These are phyloP conservation scores for Patiria miniata DNA, from an alignment of 35 echinoderm and acorn worm genomes.

Conservation along the genomic window DNA sequence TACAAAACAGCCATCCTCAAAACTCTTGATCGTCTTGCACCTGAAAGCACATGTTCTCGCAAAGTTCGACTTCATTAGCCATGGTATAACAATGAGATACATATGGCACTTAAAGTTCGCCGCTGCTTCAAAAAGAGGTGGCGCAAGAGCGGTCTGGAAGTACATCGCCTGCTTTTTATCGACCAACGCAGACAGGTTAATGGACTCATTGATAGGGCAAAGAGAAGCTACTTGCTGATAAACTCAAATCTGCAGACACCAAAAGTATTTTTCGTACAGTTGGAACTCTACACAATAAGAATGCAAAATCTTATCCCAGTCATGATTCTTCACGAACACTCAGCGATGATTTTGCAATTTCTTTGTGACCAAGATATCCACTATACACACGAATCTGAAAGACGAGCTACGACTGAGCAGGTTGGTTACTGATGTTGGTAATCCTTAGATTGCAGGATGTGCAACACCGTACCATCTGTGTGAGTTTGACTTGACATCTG, in stretches of 20 bases:
- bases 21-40: neutral
- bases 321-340: no score
- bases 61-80: neutral
- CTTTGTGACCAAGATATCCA: no score
- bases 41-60: neutral
- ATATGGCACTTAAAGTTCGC: neutral
- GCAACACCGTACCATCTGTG: no score
- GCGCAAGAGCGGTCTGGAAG: neutral
- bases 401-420: no score
- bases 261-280: neutral
- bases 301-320: neutral
- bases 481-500: no score
- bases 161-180: neutral
- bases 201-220: neutral
- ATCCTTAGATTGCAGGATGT: no score
- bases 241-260: neutral
- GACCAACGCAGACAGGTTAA: neutral
- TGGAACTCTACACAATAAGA: neutral
- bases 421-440: no score
- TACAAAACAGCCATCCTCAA: neutral
- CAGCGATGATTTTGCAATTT: no score
- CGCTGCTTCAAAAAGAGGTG: neutral
- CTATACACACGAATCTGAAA: no score
- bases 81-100: neutral
- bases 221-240: neutral